Base-by-base conservation (phyloP, 2,797 vertebrate genomes). In the Alcedo quadribrachys region DNA sequence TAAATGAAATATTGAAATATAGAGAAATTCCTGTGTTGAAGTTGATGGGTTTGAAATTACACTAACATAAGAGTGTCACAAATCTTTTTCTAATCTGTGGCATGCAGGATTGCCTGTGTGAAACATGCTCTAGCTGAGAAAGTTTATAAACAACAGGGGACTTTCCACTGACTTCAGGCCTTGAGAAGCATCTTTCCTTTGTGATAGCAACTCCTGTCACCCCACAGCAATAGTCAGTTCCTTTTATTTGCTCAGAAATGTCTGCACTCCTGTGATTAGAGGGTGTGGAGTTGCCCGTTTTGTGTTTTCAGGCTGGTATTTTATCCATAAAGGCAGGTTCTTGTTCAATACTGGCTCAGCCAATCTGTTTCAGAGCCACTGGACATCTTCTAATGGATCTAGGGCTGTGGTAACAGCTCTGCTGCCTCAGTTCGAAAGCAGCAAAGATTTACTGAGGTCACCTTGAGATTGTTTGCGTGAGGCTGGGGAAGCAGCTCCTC, bases 1-100 rank as follows among this genome's bases (percentile, higher is more conserved):
- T 81, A 81, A 95, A 92, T 94, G 76, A 89, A 96, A 61, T 88
- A 87, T 11, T 82, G 71, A 81, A 96, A 80, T 61, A 67, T 6
- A 40, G 10, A 77, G 75, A 57, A 80, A 62, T 62, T 70, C 61
- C 81, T 58, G 21, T 2, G 30, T 68, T 90, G 85, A 76, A 68
- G 14, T 30, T 77, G 83, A 85, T 71, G 51, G 54, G 48, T 75
- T 82, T 80, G 58, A 91, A 94, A 68, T 92, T 81, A 92, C 21
- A 2, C 46, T 18, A 37, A 28, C 54, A 66, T 92, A 73, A 94
- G 87, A 60, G 77, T 48, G 63, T 80, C 40, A 79, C 65, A 57
- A 57, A 40, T 84, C 42, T 30, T 63, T 24, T 35, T 37, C 37
- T 50, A 24, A 5, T 8, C 10, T 24, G 22, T 58, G 70, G 37